Conservation (phyloP, 2,113 vertebrate species). For the Dryoscopus gambensis region DNA sequence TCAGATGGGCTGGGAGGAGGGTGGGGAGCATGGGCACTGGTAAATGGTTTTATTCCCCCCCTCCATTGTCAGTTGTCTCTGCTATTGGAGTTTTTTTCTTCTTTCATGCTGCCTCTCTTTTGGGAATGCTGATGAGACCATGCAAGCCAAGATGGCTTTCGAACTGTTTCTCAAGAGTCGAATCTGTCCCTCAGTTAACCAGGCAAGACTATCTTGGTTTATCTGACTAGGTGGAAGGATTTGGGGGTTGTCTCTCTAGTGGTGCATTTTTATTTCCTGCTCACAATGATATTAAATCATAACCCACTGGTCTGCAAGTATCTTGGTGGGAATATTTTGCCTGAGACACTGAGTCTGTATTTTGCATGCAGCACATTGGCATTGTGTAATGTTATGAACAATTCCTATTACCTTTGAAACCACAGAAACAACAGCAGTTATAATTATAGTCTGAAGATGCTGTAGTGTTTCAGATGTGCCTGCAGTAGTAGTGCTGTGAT, state of each 20-base stretch:
- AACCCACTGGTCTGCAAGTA: constrained; percentile 33
- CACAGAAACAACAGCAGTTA: constrained; percentile 64
- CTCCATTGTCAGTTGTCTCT: neutral
- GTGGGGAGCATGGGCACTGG: neutral
- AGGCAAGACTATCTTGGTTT: constrained; percentile 24
- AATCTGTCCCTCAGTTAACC: neutral
- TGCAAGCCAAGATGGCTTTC: neutral
- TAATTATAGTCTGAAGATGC: constrained; percentile 71
- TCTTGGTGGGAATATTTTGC: constrained; percentile 36
- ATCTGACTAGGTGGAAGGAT: neutral
- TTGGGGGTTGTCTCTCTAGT: neutral
- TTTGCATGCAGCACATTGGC: constrained; percentile 35
- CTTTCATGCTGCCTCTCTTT: neutral
- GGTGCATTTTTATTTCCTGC: constrained; percentile 23
- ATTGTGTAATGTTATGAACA: constrained; percentile 58
- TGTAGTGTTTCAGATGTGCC: constrained; percentile 66
- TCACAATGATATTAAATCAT: neutral
- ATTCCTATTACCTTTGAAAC: constrained; percentile 71
- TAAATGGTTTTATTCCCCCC: neutral
- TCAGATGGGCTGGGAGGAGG: neutral
- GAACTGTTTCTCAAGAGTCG: neutral
- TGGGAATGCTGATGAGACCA: neutral
- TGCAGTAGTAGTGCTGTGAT: constrained; percentile 56
- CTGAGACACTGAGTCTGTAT: constrained; percentile 2
- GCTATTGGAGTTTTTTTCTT: neutral